Percentiles rank a stretch among this genome's conserved stretches.
These are phyloP conservation scores for Fukomys damarensis DNA, from an alignment of 2,113 vertebrate genomes.

Conservation along the genomic window DNA sequence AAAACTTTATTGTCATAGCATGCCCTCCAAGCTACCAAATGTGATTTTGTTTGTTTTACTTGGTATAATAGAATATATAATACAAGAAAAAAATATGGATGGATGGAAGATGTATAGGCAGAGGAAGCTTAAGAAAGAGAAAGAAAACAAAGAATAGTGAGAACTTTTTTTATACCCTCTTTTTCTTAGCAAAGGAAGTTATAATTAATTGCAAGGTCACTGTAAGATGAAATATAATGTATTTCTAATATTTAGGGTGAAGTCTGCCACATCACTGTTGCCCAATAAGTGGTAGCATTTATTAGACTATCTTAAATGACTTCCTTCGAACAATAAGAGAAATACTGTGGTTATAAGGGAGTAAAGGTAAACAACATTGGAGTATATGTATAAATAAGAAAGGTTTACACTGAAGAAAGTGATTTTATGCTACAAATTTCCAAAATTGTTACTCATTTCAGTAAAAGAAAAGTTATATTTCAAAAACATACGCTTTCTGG, in stretches of 20 bases:
- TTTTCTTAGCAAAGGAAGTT: constrained; percentile 34
- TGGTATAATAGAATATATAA: not conserved
- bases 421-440: constrained; percentile 56
- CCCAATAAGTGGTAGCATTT: not conserved
- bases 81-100: no score
- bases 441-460: constrained; percentile 45
- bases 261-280: not conserved
- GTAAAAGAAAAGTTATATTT: constrained; percentile 47
- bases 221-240: not conserved
- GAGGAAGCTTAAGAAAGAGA: constrained; percentile 10
- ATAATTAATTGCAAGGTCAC: not conserved
- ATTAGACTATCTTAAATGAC: constrained; percentile 51
- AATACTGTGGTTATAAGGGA: not conserved
- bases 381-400: constrained; percentile 10
- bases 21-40: constrained; percentile 26
- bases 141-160: constrained; percentile 11
- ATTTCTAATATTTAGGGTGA: constrained; percentile 39
- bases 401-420: constrained; percentile 20
- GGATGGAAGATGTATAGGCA: not conserved
- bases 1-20: not conserved
- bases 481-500: constrained; percentile 29
- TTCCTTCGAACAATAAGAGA: constrained; percentile 42
- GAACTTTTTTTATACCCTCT: not conserved
- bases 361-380: constrained; percentile 11
- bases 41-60: constrained; percentile 38